Conservation (phyloP, 2,113 vertebrate species). For the Labeo catla region DNA sequence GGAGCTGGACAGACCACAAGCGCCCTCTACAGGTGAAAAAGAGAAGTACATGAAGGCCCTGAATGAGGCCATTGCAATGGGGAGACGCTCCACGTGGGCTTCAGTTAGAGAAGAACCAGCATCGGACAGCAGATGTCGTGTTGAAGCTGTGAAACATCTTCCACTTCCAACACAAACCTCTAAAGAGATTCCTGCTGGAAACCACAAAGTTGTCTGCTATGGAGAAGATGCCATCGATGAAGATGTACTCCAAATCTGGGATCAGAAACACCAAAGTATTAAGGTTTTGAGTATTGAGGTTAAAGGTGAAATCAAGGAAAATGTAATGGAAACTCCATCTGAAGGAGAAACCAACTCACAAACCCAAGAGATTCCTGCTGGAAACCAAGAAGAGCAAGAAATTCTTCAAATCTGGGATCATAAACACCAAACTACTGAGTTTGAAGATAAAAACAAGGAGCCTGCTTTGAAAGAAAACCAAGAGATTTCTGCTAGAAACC, state of each 20-base stretch:
- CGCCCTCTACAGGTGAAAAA: conserved; percentile 34
- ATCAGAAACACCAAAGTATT: background rate
- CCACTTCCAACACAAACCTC: too few species aligned
- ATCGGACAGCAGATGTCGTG: too few species aligned
- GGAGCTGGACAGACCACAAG: conserved; percentile 2
- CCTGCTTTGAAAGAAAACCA: background rate
- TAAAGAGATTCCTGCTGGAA: background rate
- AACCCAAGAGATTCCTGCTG: background rate
- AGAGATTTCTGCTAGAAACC: background rate
- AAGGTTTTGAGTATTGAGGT: too few species aligned
- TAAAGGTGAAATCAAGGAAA: background rate
- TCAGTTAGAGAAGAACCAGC: background rate
- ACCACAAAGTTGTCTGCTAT: background rate
- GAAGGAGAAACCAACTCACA: background rate
- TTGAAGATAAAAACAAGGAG: background rate
- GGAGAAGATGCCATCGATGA: background rate
- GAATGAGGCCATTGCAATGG: background rate
- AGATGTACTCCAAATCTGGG: background rate
- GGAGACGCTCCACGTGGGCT: background rate
- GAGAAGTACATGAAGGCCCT: background rate
- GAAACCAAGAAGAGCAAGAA: background rate
- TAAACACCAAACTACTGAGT: background rate
- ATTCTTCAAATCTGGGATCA: too few species aligned
- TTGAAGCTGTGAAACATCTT: too few species aligned
- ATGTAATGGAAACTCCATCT: background rate